Evolutionary conservation across 2,113 vertebrate species (phyloP).

Genomic region (Montifringilla adamsi): DNA sequence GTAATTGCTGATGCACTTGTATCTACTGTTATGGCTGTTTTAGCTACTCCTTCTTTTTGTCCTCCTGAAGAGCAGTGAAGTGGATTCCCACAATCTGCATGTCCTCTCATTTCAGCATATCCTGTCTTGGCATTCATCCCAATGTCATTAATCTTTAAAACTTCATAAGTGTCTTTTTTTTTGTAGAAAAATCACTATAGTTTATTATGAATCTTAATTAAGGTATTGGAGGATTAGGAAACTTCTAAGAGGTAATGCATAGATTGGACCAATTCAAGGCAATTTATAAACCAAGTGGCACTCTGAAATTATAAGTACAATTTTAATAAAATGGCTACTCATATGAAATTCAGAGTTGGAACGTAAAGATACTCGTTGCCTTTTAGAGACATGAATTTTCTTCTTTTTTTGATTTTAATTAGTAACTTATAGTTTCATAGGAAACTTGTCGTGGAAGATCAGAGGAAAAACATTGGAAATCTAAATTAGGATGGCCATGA

Average conservation of each 20-base stretch:
- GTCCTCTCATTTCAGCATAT: not conserved
- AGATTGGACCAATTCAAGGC: not conserved
- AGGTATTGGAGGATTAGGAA: not conserved
- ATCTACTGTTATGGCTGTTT: not conserved
- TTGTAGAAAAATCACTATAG: not conserved
- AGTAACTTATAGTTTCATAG: not conserved
- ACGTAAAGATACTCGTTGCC: not conserved
- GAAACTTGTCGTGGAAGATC: not conserved
- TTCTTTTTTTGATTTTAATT: not conserved
- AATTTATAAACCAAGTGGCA: not conserved
- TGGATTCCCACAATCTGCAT: not conserved
- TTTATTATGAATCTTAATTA: not conserved
- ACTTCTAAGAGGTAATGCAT: not conserved
- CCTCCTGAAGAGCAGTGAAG: not conserved
- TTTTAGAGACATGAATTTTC: not conserved
- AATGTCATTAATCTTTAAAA: not conserved
- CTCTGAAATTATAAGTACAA: not conserved
- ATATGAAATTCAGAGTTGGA: not conserved
- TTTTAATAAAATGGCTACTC: not conserved
- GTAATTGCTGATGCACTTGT: rapidly evolving
- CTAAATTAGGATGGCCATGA: not conserved
- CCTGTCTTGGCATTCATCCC: not conserved
- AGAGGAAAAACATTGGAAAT: not conserved
- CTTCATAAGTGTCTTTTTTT: not conserved
- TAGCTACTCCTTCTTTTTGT: not conserved